A percentile compares a stretch with the other conserved stretches of the same genome.
These are phyloP conservation scores for Goniozus legneri DNA, from an alignment of 1,140 invertebrate species.

Conservation along the genomic window DNA sequence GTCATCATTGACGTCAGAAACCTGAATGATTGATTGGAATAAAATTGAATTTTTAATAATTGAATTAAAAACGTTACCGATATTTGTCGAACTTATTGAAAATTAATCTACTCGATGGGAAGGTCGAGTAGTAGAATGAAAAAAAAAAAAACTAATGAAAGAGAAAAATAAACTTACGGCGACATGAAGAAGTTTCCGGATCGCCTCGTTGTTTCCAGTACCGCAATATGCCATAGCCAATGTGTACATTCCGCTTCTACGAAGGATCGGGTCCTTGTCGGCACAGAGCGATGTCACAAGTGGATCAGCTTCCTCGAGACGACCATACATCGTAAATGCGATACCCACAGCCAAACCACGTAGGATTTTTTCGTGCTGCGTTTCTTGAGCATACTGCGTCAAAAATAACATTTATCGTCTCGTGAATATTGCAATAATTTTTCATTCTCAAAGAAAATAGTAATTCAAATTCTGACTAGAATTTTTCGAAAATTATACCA, in stretches of 20 bases:
- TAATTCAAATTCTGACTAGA: background rate
- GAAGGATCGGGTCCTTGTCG: slow-evolving; percentile 83
- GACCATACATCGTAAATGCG: slow-evolving; percentile 93
- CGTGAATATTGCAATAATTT: background rate
- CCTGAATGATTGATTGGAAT: too few species aligned
- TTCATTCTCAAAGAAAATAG: background rate
- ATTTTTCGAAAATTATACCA: background rate
- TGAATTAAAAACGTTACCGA: background rate
- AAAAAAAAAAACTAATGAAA: too few species aligned
- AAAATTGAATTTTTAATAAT: background rate
- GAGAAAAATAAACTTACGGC: slow-evolving; percentile 85
- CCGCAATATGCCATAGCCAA: slow-evolving; percentile 98
- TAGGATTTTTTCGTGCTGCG: slow-evolving; percentile 98
- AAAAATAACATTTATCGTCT: background rate
- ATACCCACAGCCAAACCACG: slow-evolving; percentile 94
- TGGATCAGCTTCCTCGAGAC: slow-evolving; percentile 92
- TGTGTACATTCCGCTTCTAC: slow-evolving; percentile 95
- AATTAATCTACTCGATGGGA: too few species aligned
- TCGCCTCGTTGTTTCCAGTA: slow-evolving; percentile 95
- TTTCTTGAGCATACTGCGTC: slow-evolving; percentile 76
- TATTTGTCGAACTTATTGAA: too few species aligned
- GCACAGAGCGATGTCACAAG: slow-evolving; percentile 83
- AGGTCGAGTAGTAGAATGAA: too few species aligned
- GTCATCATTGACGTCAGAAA: slow-evolving; percentile 98
- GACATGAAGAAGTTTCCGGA: slow-evolving; percentile 90